Evolutionary conservation across 2,797 vertebrate species (phyloP).

Genomic region (Anguilla anguilla): DNA sequence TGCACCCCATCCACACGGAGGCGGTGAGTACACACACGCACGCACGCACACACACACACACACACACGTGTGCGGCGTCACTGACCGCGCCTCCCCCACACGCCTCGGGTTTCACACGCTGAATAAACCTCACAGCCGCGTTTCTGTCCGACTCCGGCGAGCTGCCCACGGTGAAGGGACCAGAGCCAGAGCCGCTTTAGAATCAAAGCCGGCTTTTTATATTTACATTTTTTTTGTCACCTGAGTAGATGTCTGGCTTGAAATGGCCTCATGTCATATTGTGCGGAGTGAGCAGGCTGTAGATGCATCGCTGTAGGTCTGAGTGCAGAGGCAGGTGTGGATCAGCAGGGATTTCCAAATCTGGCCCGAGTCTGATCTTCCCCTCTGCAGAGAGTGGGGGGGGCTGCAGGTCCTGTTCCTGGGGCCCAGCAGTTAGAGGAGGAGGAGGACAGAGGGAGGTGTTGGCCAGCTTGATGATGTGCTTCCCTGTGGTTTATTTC

Average conservation of each 20-base stretch:
- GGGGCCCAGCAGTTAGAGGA: not conserved
- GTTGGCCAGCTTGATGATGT: not conserved
- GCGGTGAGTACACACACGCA: conserved; percentile 80
- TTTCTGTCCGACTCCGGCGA: too few relatives aligned
- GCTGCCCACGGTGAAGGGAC: too few relatives aligned
- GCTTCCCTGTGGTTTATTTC: not conserved
- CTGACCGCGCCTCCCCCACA: not conserved
- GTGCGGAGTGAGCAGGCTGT: not conserved
- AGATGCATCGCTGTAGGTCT: too few relatives aligned
- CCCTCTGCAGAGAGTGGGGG: not conserved
- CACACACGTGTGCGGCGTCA: not conserved
- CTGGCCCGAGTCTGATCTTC: not conserved
- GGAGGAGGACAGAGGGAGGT: not conserved
- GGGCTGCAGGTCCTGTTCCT: not conserved
- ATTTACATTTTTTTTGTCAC: not conserved
- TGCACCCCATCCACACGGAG: conserved; percentile 82
- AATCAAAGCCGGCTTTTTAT: not conserved
- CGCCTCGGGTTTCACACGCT: too few relatives aligned
- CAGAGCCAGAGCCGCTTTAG: too few relatives aligned
- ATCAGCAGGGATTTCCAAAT: too few relatives aligned
- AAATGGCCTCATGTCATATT: not conserved
- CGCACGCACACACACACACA: not conserved
- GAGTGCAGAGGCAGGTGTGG: too few relatives aligned
- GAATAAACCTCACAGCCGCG: too few relatives aligned
- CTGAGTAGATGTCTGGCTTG: not conserved